A percentile compares a stretch with the other conserved stretches of the same genome.
Conservation (phyloP, 1,140 invertebrate species). For the Zaprionus ghesquierei region DNA sequence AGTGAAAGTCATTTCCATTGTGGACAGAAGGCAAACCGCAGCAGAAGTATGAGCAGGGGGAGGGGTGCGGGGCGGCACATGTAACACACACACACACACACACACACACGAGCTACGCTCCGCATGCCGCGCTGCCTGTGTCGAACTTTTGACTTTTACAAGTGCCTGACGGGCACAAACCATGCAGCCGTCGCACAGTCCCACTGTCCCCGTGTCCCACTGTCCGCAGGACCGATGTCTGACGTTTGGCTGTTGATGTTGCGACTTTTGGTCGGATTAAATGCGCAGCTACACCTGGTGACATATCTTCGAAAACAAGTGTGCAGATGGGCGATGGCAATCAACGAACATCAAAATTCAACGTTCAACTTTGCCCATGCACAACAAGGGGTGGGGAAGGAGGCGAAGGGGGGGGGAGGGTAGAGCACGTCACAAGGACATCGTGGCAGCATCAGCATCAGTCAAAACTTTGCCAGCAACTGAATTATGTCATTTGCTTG, state of each 20-base stretch:
- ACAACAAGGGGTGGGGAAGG: background rate
- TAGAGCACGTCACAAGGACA: slow-evolving; percentile 12
- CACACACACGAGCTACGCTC: slow-evolving; percentile 1
- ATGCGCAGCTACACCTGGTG: slow-evolving; percentile 74
- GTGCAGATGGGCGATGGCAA: slow-evolving; percentile 57
- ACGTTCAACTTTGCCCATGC: slow-evolving; percentile 63
- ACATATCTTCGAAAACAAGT: slow-evolving; percentile 66
- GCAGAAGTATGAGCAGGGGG: background rate
- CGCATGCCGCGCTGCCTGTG: background rate
- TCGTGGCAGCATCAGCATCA: slow-evolving; percentile 62
- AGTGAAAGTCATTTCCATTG: slow-evolving; percentile 69
- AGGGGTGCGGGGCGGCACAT: slow-evolving; percentile 41
- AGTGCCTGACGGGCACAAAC: slow-evolving; percentile 40
- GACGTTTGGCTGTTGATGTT: slow-evolving; percentile 70
- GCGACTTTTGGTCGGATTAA: slow-evolving; percentile 77
- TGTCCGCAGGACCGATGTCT: slow-evolving; percentile 24
- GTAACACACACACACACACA: too few species aligned
- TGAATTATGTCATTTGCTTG: slow-evolving; percentile 80
- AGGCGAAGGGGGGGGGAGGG: background rate
- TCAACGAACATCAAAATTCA: slow-evolving; percentile 77
- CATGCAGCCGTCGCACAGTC: slow-evolving; percentile 10
- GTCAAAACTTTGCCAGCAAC: slow-evolving; percentile 78
- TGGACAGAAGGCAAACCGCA: slow-evolving; percentile 43
- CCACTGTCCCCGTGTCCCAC: background rate
- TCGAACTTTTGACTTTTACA: slow-evolving; percentile 50